Base-by-base conservation (phyloP, 2,113 vertebrate genomes). In the Myotis brandtii region DNA sequence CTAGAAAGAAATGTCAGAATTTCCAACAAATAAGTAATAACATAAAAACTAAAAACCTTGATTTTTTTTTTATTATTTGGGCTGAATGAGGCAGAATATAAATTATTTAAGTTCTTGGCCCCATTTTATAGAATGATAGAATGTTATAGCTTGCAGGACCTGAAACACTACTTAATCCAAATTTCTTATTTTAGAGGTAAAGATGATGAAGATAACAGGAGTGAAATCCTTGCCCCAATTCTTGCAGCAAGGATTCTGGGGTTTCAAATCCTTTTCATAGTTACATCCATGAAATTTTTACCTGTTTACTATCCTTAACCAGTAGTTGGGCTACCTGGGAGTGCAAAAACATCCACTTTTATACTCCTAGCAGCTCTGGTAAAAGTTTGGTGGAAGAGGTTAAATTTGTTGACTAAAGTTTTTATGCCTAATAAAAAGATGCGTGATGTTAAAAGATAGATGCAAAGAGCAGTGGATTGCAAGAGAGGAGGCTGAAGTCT, bases 161-260 rank as follows among this genome's bases (percentile, higher is more conserved):
- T 80, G 11, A 72, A 85, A 88, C 23, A n/a, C 6, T 85, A 69
- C 79, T 84, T 91, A 43, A 87, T 69, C 5, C 11, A 86, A 89
- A 77, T 66, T 13, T 95, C 52, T 40, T 81, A 6, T 80, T 87
- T 94, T 67, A 94, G 18, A 54, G 43, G 66, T 72, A 66, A 87
- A 73, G 50, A 59, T 89, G 16, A 75, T 70, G 32, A 84, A 77
- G 37, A 6, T 48, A 62, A 88, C 18, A 91, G 20, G 48, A 92
- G 62, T 96, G 66, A 90, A 95, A 79, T 37, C n/a, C 2, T 91
- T 91, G 72, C 25, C 30, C 52, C 91, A n/a, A 14, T 88, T 93
- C 46, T 95, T 81, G 14, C 59, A 91, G 52, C 6, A 85, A 64
- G 30, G 9, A 89, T 77, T 81, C 43, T 91, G 16, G 8, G 14